phyloP scores from a whole-genome alignment of 2,113 vertebrate species.

The Pao palembangensis region DNA sequence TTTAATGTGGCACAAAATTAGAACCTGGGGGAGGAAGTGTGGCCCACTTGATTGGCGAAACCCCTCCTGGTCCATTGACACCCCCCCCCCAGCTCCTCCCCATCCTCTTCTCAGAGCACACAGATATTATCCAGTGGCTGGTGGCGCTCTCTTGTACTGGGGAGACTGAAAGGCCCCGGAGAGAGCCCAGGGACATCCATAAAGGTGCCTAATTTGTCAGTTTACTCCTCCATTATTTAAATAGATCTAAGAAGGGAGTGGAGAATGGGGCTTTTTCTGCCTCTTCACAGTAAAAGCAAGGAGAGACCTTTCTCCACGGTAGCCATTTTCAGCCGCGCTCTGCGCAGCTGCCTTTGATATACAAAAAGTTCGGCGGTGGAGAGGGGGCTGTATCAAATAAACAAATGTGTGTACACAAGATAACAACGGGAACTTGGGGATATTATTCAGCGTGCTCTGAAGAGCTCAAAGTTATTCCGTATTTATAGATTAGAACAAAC shows the following conservation, averaged over 20 bases:
- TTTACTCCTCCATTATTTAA: conserved; percentile 82
- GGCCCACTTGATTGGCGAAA: conserved; percentile 78
- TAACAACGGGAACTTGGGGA: conserved; percentile 67
- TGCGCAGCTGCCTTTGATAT: conserved; percentile 70
- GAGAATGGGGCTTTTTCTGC: conserved; percentile 67
- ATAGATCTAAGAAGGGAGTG: conserved; percentile 71
- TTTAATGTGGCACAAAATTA: conserved; percentile 85
- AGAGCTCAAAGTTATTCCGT: conserved; percentile 59
- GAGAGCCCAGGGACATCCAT: conserved; percentile 71
- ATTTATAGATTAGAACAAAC: conserved; percentile 53
- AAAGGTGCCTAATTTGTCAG: conserved; percentile 80
- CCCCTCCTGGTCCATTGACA: conserved; percentile 69
- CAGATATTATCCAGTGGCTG: conserved; percentile 74
- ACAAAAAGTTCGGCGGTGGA: conserved; percentile 56
- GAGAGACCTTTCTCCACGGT: conserved; percentile 73
- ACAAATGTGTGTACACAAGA: conserved; percentile 76
- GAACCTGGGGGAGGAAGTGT: conserved; percentile 78
- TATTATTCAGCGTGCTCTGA: conserved; percentile 56
- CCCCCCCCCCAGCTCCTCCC: conserved; percentile 13
- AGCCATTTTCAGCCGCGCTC: conserved; percentile 73
- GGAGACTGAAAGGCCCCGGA: conserved; percentile 63
- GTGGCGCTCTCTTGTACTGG: conserved; percentile 69
- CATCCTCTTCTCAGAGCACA: conserved; percentile 60
- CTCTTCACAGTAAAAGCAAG: conserved; percentile 59
- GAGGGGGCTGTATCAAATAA: conserved; percentile 69